Base-by-base conservation (phyloP, 1,140 invertebrate species). In the Atopsyche davidsoni region DNA sequence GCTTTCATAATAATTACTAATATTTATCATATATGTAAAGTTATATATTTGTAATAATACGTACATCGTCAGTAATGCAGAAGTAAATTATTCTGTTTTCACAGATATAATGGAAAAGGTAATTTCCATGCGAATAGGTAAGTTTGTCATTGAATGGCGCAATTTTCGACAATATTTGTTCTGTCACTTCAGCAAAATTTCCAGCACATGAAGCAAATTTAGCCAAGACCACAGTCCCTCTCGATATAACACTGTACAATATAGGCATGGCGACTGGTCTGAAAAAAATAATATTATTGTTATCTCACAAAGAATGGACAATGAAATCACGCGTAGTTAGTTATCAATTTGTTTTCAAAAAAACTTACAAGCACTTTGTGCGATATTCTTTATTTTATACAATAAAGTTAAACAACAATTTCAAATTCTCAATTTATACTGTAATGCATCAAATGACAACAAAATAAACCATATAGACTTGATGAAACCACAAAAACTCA, bases 11-110 rank as follows among this genome's bases (percentile, higher is more conserved):
- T n/a, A n/a, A n/a, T n/a, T n/a, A n/a, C n/a, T n/a, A n/a, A 28
- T 28, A 28, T 28, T 28, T 9, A 43, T 22, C 13, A n/a, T 43
- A 24, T n/a, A 13, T 43, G 41, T 23, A 25, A 25, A 43, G n/a
- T 11, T 17, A 11, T 14, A 19, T n/a, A 17, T 19, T 4, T 11
- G 17, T n/a, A 40, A 25, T 16, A 14, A 53, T 65, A 81, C 88
- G 84, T 80, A 95, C 92, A 79, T 94, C 89, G 75, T 96, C 92
- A 46, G 92, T 92, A 40, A 96, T 95, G 61, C 92, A 95, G 72
- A 96, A 83, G 67, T 92, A 96, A 60, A 94, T 81, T 54, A 96
- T 81, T 61, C 80, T 77, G 63, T 92, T 83, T 70, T 95, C 88
- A 53, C 81, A 83, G 46, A 92, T 83, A 61, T 95, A 96, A 68